Base-by-base conservation (phyloP, 2,797 vertebrate genomes). In the Chanos chanos region DNA sequence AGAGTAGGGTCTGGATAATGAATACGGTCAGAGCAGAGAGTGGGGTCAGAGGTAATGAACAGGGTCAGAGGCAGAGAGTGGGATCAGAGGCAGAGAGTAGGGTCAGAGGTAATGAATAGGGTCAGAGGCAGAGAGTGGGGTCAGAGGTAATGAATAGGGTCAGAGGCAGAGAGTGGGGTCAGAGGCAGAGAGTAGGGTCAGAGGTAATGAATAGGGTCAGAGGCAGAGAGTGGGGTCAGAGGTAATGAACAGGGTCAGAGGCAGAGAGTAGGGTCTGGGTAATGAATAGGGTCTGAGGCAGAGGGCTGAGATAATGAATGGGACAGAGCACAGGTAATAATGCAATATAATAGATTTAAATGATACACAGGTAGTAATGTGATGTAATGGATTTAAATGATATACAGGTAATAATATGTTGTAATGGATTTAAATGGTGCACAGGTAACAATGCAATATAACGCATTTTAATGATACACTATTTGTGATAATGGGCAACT, bases 321-420 rank as follows among this genome's bases (percentile, higher is more conserved):
- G 87, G 83, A 76, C 79, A 74, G 84, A 80, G 82, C 83, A 84
- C 75, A 70, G 78, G 83, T 85, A 86, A 90, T 86, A 85, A 88
- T 88, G 83, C 89, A 83, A 79, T 81, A 88, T 90, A 84, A 89
- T 86, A 81, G 83, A 79, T 76, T 85, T 84, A 83, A 85, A 82
- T 85, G 72, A 79, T 85, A 92, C 94, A 93, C 83, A 90, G 87
- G 83, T 85, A 86, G 90, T 86, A 85, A 88, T 88, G 83, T 89
- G 83, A 79, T 81, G 88, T 90, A 84, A 89, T 86, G 81, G 83
- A 79, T 76, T 85, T 84, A 83, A 85, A 82, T 85, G 72, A 79
- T 85, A 92, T 94, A 93, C 83, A 90, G 87, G n/a, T n/a, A n/a
- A n/a, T n/a, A n/a, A n/a, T 91, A 31, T 33, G 31, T 33, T 31